A percentile compares a stretch with the other conserved stretches of the same genome.
phyloP scores from a whole-genome alignment of 2,113 vertebrate species.

The Hippocampus barbouri region DNA sequence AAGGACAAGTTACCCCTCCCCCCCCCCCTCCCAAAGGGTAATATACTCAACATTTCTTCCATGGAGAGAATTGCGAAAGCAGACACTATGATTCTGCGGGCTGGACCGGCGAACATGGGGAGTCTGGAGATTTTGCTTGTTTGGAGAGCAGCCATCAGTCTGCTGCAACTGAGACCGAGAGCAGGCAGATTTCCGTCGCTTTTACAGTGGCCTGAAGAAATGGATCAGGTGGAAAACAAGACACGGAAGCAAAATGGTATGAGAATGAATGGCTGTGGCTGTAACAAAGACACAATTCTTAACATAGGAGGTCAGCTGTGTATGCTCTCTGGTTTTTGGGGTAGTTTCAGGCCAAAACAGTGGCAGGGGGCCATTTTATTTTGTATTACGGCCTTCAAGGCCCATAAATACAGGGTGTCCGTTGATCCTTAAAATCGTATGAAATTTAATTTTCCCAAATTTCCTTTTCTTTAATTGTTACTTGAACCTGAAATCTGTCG shows the following conservation, averaged over 20 bases:
- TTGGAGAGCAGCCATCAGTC: slow-evolving; percentile 61
- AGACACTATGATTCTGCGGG: slow-evolving; percentile 44
- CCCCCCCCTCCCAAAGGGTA: slow-evolving; percentile 11
- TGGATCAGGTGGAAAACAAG: slow-evolving; percentile 26
- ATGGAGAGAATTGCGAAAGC: slow-evolving; percentile 32
- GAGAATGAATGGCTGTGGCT: slow-evolving; percentile 35
- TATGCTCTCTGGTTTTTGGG: slow-evolving; percentile 23
- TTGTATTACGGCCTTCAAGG: background rate
- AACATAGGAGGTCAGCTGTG: slow-evolving; percentile 32
- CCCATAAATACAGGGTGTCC: background rate
- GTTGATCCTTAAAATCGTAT: background rate
- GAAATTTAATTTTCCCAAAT: background rate
- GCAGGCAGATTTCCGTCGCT: slow-evolving; percentile 49
- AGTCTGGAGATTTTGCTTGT: slow-evolving; percentile 58
- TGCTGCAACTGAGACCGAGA: slow-evolving; percentile 58
- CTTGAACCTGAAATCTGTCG: too few relatives aligned
- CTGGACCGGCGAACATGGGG: slow-evolving; percentile 44
- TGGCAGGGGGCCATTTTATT: background rate
- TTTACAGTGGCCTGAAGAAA: slow-evolving; percentile 53
- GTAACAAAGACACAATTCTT: slow-evolving; percentile 59
- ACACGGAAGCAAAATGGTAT: slow-evolving; percentile 46
- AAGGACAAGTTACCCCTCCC: slow-evolving; percentile 14
- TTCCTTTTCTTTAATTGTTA: too few relatives aligned
- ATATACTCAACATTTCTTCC: slow-evolving; percentile 44
- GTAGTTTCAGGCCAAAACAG: slow-evolving; percentile 12